A percentile compares a stretch with the other conserved stretches of the same genome.
These are phyloP conservation scores for Synanthedon tipuliformis DNA, from an alignment of 2,888 invertebrate genomes.

Conservation along the genomic window DNA sequence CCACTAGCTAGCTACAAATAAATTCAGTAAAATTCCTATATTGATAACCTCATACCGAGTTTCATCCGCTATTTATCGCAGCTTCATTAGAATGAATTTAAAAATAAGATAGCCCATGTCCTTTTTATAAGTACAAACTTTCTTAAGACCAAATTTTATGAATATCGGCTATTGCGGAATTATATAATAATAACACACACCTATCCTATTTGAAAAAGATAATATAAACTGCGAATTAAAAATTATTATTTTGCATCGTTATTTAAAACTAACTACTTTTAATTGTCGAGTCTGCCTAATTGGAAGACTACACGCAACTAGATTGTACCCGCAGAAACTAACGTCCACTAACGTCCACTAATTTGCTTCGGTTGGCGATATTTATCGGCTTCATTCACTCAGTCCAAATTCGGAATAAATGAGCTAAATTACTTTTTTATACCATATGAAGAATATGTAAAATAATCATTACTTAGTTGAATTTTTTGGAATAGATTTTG, in stretches of 20 bases:
- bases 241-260: background rate
- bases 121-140: too few species aligned
- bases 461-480: background rate
- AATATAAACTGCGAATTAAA: background rate
- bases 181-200: too few species aligned
- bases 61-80: too few species aligned
- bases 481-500: background rate
- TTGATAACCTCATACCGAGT: too few species aligned
- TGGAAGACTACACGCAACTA: conserved; percentile 42
- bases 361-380: conserved; percentile 42
- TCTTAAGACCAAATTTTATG: too few species aligned
- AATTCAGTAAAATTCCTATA: too few species aligned
- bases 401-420: conserved; percentile 32
- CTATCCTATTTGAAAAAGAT: too few species aligned
- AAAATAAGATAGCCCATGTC: too few species aligned
- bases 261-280: conserved; percentile 27
- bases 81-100: too few species aligned
- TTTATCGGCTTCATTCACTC: conserved; percentile 38
- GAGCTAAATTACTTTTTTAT: background rate
- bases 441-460: background rate
- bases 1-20: too few species aligned
- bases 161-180: too few species aligned
- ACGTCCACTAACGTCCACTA: conserved; percentile 29
- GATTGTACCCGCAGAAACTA: conserved; percentile 46
- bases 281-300: conserved; percentile 38